phyloP scores from a whole-genome alignment of 2,797 vertebrate genomes.

The Serranus cabrilla region DNA sequence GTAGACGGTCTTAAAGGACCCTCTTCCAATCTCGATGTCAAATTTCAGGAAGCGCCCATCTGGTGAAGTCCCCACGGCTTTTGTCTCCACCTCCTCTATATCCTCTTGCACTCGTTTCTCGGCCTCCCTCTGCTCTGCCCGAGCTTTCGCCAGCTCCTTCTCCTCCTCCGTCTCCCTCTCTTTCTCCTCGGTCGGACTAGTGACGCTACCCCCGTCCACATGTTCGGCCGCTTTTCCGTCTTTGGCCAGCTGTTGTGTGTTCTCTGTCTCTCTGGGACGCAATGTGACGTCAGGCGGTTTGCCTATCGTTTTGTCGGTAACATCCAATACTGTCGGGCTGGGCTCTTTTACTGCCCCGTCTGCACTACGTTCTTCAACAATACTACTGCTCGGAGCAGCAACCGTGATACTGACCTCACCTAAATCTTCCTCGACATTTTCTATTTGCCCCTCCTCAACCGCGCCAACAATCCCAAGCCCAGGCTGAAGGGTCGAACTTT shows the following conservation, averaged over 20 bases:
- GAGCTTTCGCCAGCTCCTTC: constrained; percentile 78
- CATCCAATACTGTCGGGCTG: constrained; percentile 68
- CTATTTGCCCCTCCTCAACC: constrained; percentile 39
- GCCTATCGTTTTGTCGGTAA: constrained; percentile 34
- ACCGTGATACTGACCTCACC: background rate
- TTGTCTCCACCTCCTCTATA: constrained; percentile 96
- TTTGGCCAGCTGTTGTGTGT: constrained; percentile 38
- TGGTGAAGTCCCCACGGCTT: constrained; percentile 95
- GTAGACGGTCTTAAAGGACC: constrained; percentile 99
- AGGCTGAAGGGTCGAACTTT: constrained; percentile 55
- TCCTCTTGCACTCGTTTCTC: constrained; percentile 90
- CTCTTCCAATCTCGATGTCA: constrained; percentile 98
- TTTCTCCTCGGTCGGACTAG: constrained; percentile 66
- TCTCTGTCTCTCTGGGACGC: constrained; percentile 36
- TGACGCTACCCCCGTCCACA: constrained; percentile 69
- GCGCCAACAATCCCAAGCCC: constrained; percentile 29
- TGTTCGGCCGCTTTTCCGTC: constrained; percentile 59
- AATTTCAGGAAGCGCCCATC: constrained; percentile 98
- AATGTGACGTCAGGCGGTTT: constrained; percentile 27
- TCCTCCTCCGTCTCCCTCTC: constrained; percentile 76
- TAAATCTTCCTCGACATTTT: constrained; percentile 28
- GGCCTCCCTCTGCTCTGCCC: constrained; percentile 82
- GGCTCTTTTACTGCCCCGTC: constrained; percentile 57
- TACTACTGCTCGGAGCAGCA: constrained; percentile 19
- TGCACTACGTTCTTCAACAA: constrained; percentile 29